Base-by-base conservation (phyloP, 2,113 vertebrate species). In the Rhinichthys klamathensis region DNA sequence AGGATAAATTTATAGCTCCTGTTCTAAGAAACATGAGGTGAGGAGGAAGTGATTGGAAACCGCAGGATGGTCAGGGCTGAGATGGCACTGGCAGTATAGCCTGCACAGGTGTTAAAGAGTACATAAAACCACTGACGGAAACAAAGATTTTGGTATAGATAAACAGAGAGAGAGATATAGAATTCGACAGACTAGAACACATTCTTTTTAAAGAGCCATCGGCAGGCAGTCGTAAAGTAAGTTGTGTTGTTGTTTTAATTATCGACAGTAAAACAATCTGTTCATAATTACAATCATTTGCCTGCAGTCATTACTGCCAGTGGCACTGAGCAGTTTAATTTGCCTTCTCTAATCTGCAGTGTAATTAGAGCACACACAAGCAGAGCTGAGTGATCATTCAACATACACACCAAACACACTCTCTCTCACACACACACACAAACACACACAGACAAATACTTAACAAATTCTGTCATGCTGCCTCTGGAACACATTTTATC, bases 211-310 rank as follows among this genome's bases (percentile, higher is more conserved):
- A 89, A 92, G 89, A 92, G 91, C 88, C 91, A 92, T 94, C 91
- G 94, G 92, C 91, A 89, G 86, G 92, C 91, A 94, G 93, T 94
- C 93, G 92, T 95, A 94, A 95, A 95, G 94, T 95, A 94, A 93
- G 93, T 95, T 93, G 92, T 93, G 93, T 93, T 94, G 93, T 95
- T 95, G 92, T 95, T 95, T 95, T 95, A 95, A 95, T 96, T 95
- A 95, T 95, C 93, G 90, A 93, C 93, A 94, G 94, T 94, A 93
- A 95, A 94, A 93, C 94, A 96, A 95, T 95, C 95, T 95, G 94
- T 95, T 95, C 94, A 95, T 95, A 96, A 95, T 96, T 95, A 95
- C 95, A 96, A 96, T 95, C 94, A 95, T 95, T 95, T 95, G 95
- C 95, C 95, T 93, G 93, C 94, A 95, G 94, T 94, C 94, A 95